phyloP scores from a whole-genome alignment of 2,113 vertebrate genomes.

The Lethenteron camtschaticum region DNA sequence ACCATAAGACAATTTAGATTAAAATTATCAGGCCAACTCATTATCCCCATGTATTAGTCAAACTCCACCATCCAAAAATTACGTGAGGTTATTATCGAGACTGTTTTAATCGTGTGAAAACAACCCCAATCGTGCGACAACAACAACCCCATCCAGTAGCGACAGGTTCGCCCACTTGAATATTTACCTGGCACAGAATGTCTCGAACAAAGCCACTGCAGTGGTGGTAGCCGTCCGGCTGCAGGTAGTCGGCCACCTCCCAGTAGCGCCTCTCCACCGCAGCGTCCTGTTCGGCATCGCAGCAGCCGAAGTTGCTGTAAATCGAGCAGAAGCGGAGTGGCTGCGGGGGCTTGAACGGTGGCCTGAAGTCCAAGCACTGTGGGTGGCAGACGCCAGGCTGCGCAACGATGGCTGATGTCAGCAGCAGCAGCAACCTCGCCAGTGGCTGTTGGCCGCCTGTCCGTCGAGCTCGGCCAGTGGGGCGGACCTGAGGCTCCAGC shows the following conservation, averaged over 20 bases:
- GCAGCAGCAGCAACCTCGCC: conserved; percentile 12
- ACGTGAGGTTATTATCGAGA: no score
- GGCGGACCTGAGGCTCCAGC: conserved; percentile 9
- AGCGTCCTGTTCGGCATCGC: conserved; percentile 34
- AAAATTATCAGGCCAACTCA: background rate
- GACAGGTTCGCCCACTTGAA: background rate
- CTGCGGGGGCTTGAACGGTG: conserved; percentile 48
- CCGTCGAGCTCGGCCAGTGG: conserved; percentile 5
- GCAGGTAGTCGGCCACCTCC: conserved; percentile 28
- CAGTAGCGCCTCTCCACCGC: conserved; percentile 41
- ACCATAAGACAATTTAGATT: no score
- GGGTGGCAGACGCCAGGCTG: conserved; percentile 30
- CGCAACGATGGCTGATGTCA: conserved; percentile 15
- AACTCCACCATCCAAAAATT: background rate
- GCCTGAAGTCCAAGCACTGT: conserved; percentile 82
- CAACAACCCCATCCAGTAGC: background rate
- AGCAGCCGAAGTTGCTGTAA: conserved; percentile 59
- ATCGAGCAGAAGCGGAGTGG: conserved; percentile 49
- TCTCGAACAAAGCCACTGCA: conserved; percentile 55
- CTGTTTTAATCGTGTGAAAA: background rate
- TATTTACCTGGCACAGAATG: conserved; percentile 64
- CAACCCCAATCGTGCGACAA: background rate
- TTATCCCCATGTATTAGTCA: background rate
- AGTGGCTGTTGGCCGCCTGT: background rate
- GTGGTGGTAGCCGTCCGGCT: conserved; percentile 22